Evolutionary conservation across 2,113 vertebrate species (phyloP).

Genomic region (Petromus typicus): DNA sequence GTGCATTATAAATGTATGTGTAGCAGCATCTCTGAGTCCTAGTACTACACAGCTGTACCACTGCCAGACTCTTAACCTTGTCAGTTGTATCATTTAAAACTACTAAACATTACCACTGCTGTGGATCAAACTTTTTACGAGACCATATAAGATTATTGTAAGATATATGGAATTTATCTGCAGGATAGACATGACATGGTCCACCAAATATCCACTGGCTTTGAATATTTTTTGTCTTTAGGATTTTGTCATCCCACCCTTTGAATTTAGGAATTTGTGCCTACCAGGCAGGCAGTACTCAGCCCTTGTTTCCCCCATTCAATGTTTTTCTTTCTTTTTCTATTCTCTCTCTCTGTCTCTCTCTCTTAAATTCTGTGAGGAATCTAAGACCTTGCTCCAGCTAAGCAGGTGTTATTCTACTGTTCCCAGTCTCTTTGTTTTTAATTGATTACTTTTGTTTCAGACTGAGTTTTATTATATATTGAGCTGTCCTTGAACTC

Average conservation of each 20-base stretch:
- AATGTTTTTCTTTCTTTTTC: background rate
- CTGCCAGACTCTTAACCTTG: background rate
- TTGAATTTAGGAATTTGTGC: background rate
- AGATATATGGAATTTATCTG: constrained; percentile 48
- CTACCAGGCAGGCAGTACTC: background rate
- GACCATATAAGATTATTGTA: constrained; percentile 30
- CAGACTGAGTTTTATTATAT: no score
- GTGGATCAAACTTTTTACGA: constrained; percentile 2
- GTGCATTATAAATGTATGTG: background rate
- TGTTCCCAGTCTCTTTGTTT: background rate
- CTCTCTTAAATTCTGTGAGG: background rate
- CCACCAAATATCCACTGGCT: constrained; percentile 1
- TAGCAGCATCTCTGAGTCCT: background rate
- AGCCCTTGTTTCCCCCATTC: background rate
- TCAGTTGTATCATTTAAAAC: background rate
- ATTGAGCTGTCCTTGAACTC: no score
- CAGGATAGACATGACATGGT: constrained; percentile 2
- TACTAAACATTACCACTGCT: background rate
- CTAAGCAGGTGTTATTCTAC: background rate
- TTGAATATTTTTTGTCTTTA: background rate
- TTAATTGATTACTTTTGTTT: background rate
- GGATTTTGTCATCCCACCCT: no score
- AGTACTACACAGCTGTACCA: background rate
- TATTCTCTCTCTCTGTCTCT: background rate
- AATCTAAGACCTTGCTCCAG: background rate